Percentiles rank a stretch among this genome's conserved stretches.
phyloP scores from a whole-genome alignment of 2,797 vertebrate species.

The Coregonus sp. region DNA sequence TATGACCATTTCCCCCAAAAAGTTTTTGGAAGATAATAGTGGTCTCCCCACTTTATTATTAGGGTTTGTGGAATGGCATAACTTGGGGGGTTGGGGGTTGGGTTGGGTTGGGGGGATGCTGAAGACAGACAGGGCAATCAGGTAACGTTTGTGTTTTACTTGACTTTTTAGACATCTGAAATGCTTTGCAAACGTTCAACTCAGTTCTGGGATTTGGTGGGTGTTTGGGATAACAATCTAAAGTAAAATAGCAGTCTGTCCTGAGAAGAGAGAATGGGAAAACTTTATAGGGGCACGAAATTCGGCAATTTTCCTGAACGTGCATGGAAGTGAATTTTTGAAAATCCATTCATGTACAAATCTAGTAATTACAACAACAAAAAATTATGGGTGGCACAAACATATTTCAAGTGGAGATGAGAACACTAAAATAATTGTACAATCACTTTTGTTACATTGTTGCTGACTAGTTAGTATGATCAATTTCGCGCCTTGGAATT shows the following conservation, averaged over 20 bases:
- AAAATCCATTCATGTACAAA: neutral
- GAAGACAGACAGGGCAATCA: slow-evolving; percentile 51
- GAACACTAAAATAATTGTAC: neutral
- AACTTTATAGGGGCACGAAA: neutral
- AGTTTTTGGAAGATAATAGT: slow-evolving; percentile 44
- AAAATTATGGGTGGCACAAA: neutral
- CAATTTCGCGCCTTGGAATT: neutral
- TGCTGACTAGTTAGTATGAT: too few species aligned
- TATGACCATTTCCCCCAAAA: slow-evolving; percentile 26
- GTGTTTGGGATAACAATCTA: slow-evolving; percentile 56
- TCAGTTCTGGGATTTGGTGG: slow-evolving; percentile 58
- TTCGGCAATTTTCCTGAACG: neutral
- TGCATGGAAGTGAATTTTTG: neutral
- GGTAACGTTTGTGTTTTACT: slow-evolving; percentile 69
- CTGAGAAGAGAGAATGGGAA: neutral
- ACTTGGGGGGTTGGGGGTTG: slow-evolving; percentile 18
- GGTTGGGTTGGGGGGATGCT: slow-evolving; percentile 27
- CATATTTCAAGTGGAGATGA: neutral
- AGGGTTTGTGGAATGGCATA: slow-evolving; percentile 45
- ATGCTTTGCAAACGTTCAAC: slow-evolving; percentile 80
- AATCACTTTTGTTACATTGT: neutral
- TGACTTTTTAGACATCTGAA: slow-evolving; percentile 62
- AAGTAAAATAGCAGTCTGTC: slow-evolving; percentile 8
- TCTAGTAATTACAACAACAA: neutral
- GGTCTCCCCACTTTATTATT: slow-evolving; percentile 38